Base-by-base conservation (phyloP, 30 jellyfish, hydroid and myxozoan species). In the Euphysa ruthae region DNA sequence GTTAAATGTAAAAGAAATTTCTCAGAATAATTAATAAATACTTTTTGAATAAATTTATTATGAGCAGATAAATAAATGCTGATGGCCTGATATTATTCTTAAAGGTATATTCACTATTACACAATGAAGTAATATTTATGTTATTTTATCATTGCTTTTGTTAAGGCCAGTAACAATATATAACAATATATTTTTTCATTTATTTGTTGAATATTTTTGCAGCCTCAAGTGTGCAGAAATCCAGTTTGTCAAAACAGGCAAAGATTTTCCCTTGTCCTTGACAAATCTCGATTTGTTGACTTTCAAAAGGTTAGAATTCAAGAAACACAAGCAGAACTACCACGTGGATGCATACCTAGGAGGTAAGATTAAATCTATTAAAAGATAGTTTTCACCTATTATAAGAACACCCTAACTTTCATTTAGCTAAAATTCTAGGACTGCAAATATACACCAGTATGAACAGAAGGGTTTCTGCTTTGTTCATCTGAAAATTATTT, bases 241-340 rank as follows among this genome's bases (percentile, higher is more conserved):
- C 96, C 81, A 33, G 94, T 92, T 21, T 92, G 99, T 52, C 99
- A 92, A 34, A 92, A 92, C 56, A 66, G 99, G 14, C 63, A 69
- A 50, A 74, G 79, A 58, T 92, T 92, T 69, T 52, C 51, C 32
- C 79, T 92, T 14, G 99, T 83, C 63, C 79, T 92, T 46, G 95
- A 92, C 52, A 84, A 92, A 57, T 92, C 99, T 31, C 91, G 84
- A 20, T 92, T 83, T 75, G 96, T 92, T 35, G 99, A 92, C 63
- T 92, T 92, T 55, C 99, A 92, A 74, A 92, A 92, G 57, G 94
- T 92, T 25, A 70, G 99, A 57, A 79, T 92, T 10, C 99, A 92
- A 69, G 99, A 92, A 64, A 92, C 99, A 1, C 99, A 92, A 65
- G 94, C 96, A 23, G 99, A 92, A 62, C 68, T 92, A 49, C 99